Evolutionary conservation across 2,797 vertebrate genomes (phyloP).

Genomic region (Sylvia borin): DNA sequence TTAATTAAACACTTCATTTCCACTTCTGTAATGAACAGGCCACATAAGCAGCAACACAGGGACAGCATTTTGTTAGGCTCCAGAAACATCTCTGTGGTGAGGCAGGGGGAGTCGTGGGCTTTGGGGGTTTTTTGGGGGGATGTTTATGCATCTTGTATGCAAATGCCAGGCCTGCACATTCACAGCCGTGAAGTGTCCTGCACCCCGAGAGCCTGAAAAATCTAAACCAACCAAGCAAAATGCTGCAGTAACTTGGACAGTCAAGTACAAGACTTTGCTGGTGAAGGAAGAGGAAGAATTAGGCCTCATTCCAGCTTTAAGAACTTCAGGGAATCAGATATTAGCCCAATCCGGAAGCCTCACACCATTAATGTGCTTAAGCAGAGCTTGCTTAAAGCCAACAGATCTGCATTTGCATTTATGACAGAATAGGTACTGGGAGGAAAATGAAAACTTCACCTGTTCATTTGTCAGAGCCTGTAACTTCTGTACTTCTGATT

Average conservation of each 20-base stretch:
- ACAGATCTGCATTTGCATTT: background rate
- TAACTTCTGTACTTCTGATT: slow-evolving; percentile 90
- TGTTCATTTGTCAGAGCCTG: slow-evolving; percentile 91
- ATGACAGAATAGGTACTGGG: background rate
- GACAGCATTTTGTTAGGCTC: background rate
- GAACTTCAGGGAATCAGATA: background rate
- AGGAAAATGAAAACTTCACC: slow-evolving; percentile 72
- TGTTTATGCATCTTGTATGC: background rate
- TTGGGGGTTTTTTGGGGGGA: background rate
- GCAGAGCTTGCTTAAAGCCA: background rate
- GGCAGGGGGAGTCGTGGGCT: accelerated
- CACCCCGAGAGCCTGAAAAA: background rate
- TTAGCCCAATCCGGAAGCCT: background rate
- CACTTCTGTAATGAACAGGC: background rate
- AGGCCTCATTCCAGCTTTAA: background rate
- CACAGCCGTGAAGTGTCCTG: background rate
- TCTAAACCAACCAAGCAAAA: background rate
- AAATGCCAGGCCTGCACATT: background rate
- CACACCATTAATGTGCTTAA: background rate
- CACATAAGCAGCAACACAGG: background rate
- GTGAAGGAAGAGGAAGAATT: background rate
- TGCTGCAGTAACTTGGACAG: background rate
- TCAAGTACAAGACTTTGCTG: background rate
- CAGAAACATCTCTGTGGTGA: background rate
- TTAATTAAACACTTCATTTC: slow-evolving; percentile 27